Conservation (phyloP, 2,797 vertebrate species). For the Fratercula arctica region DNA sequence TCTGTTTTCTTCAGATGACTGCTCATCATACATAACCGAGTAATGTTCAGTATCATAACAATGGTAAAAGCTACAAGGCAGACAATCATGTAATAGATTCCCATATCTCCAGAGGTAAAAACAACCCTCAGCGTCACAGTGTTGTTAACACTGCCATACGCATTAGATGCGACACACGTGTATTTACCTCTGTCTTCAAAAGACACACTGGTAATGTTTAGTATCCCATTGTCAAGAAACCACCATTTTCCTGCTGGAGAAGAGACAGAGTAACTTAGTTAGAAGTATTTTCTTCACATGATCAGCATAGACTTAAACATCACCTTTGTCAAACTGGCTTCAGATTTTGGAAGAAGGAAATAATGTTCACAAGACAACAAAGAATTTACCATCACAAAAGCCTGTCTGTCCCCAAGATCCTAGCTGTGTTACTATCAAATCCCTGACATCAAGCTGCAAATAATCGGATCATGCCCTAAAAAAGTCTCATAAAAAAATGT, state of each 20-base stretch:
- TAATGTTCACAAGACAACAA: neutral
- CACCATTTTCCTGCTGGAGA: conserved; percentile 85
- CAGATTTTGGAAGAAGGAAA: neutral
- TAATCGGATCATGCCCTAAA: neutral
- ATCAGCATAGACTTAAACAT: neutral
- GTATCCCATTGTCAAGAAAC: conserved; percentile 83
- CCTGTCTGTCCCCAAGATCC: neutral
- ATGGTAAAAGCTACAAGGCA: conserved; percentile 96
- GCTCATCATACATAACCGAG: conserved; percentile 99
- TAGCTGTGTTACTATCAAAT: neutral
- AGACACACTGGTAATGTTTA: conserved; percentile 92
- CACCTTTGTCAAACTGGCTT: neutral
- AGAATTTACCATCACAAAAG: neutral
- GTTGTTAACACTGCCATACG: conserved; percentile 86
- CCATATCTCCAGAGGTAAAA: conserved; percentile 94
- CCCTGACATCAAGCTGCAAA: neutral
- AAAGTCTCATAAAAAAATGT: neutral
- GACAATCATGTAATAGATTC: conserved; percentile 97
- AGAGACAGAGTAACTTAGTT: conserved; percentile 52
- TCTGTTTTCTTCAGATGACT: conserved; percentile 99
- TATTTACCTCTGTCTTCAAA: conserved; percentile 97
- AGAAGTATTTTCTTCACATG: neutral
- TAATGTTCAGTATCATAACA: conserved; percentile 94
- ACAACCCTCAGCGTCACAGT: conserved; percentile 93
- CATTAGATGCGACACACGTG: conserved; percentile 90